These are phyloP conservation scores for Hipposideros larvatus DNA, from an alignment of 2,797 vertebrate genomes.

Conservation along the genomic window DNA sequence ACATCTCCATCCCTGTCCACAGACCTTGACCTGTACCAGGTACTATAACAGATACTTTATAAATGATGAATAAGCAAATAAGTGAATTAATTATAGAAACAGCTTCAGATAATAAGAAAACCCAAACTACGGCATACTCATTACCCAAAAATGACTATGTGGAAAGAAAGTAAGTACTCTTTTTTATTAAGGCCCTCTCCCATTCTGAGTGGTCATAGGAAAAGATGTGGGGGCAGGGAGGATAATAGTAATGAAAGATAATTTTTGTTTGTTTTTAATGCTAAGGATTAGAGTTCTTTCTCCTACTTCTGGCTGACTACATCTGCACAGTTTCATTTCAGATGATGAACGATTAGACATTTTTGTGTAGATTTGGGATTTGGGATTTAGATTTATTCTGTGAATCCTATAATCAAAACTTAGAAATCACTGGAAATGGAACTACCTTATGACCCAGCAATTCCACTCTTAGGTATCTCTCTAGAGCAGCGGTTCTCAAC, in stretches of 20 bases:
- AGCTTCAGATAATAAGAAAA: background rate
- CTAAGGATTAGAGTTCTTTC: background rate
- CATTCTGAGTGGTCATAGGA: background rate
- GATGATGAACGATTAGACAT: background rate
- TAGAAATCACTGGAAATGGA: background rate
- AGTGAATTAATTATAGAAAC: background rate
- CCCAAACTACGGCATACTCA: background rate
- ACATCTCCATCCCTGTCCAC: background rate
- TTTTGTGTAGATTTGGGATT: background rate
- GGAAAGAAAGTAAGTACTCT: background rate
- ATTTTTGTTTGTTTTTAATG: background rate
- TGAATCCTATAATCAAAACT: background rate
- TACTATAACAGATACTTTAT: background rate
- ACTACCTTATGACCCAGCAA: too few relatives aligned
- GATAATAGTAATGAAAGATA: background rate
- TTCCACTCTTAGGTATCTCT: too few relatives aligned
- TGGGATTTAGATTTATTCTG: background rate
- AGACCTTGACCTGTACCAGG: background rate
- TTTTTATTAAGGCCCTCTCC: background rate
- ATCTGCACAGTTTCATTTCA: background rate
- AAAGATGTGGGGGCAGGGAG: rapidly evolving
- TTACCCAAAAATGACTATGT: background rate
- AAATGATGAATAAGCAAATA: background rate
- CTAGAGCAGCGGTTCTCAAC: too few relatives aligned
- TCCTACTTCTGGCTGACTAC: background rate